Evolutionary conservation across 2,113 vertebrate species (phyloP), one percentile per base, ranked within the genome.

Genomic region (Alosa alosa): DNA sequence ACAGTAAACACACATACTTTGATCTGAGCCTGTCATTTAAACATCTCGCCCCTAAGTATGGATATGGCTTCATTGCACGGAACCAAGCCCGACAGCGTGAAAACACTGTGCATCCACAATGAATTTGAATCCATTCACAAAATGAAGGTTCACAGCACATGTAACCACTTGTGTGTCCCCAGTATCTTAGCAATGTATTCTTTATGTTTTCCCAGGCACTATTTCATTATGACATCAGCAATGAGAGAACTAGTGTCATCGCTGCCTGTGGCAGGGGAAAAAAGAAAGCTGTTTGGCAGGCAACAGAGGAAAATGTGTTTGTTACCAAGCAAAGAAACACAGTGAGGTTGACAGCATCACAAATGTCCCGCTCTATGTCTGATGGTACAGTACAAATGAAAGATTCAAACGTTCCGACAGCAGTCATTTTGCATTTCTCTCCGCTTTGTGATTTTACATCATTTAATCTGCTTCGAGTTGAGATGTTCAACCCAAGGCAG

Each of bases 391-490:
- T 15, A 78, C 2, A 78, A 78, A 78, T 39, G 5, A 39, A 39
- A 13, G 11, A 39, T 78, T 36, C 31, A 72, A 72, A 31, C 25
- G 25, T 36, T 78, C 31, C 31, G 10, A 15, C 72, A 78, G 72
- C 72, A 36, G 25, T 78, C 64, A 78, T 41, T 60, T 39, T 39
- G 11, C 11, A 78, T 31, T 39, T 78, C 31, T 78, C 25, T 78
- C 25, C 2, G 31, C 72, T 60, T 18, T 78, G 31, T 39, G 15
- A 39, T 39, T 13, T 78, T 17, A 78, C 72, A 78, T 78, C 72
- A 39, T 78, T 78, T 39, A 78, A 78, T 78, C 25, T 78, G 72
- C 36, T 78, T 41, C 39, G 72, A 39, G 72, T 78, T 78, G 31
- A 78, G 15, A 78, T 31, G 25, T 68, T 68, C 31, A 25, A 78